A percentile compares a stretch with the other conserved stretches of the same genome.
phyloP scores from a whole-genome alignment of 2,797 vertebrate genomes.

The Sphaeramia orbicularis region DNA sequence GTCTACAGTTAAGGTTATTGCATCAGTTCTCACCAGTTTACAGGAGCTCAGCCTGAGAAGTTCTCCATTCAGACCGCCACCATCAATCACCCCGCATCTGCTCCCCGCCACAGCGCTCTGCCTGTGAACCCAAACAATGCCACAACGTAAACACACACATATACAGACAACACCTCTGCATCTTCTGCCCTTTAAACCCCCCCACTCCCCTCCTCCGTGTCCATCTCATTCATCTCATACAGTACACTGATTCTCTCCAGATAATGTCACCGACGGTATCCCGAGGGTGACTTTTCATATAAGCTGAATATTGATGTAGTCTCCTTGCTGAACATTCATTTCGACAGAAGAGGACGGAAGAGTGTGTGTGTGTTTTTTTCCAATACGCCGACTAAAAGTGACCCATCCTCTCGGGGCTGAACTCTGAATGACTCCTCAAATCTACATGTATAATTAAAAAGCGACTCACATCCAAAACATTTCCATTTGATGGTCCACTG shows the following conservation, averaged over 20 bases:
- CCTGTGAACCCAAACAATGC: conserved; percentile 37
- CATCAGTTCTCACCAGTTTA: conserved; percentile 78
- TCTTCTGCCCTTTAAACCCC: too few relatives aligned
- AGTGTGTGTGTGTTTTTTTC: conserved; percentile 23
- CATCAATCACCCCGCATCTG: conserved; percentile 80
- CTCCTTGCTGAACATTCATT: conserved; percentile 30
- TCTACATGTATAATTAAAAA: conserved; percentile 70
- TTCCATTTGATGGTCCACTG: conserved; percentile 49
- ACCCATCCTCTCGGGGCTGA: conserved; percentile 53
- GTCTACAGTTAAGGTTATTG: conserved; percentile 82
- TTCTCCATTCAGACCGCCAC: conserved; percentile 68
- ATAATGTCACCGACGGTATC: conserved; percentile 65
- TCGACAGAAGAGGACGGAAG: conserved; percentile 19
- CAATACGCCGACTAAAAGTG: conserved; percentile 28
- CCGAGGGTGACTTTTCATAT: conserved; percentile 36
- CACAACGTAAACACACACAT: not conserved
- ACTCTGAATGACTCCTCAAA: conserved; percentile 69
- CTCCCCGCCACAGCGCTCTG: conserved; percentile 35
- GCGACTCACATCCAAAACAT: conserved; percentile 48
- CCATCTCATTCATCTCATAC: conserved; percentile 52
- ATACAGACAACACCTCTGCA: not conserved
- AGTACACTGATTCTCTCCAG: conserved; percentile 51
- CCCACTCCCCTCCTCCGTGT: conserved; percentile 50
- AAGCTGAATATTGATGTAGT: conserved; percentile 32
- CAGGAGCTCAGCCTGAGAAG: conserved; percentile 70